Evolutionary conservation across 2,888 invertebrate species (phyloP).

Genomic region (Dasypogon diadema): DNA sequence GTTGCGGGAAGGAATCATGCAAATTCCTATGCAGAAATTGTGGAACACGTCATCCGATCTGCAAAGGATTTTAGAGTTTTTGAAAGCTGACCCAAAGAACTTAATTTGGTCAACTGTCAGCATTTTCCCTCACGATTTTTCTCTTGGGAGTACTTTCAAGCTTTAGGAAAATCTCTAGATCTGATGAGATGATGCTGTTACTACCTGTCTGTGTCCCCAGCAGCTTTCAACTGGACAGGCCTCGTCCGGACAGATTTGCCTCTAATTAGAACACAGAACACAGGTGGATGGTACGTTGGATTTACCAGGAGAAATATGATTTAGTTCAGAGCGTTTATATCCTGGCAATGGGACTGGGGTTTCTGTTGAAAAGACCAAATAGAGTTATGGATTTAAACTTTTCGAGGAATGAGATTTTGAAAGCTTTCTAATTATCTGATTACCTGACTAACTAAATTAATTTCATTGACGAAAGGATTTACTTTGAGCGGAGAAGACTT

Average conservation of each 20-base stretch:
- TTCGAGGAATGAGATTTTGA: slow-evolving; percentile 33
- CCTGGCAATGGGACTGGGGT: not conserved
- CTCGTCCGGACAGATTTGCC: slow-evolving; percentile 48
- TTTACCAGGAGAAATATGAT: slow-evolving; percentile 48
- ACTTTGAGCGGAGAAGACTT: too few relatives aligned
- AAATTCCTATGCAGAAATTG: slow-evolving; percentile 28
- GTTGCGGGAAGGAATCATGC: slow-evolving; percentile 38
- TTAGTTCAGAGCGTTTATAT: slow-evolving; percentile 28
- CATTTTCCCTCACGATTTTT: slow-evolving; percentile 46
- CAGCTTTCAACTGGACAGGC: slow-evolving; percentile 39
- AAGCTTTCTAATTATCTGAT: slow-evolving; percentile 41
- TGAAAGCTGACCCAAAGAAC: slow-evolving; percentile 45
- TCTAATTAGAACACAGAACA: slow-evolving; percentile 55
- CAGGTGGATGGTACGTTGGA: slow-evolving; percentile 54
- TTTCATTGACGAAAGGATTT: not conserved
- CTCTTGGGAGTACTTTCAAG: slow-evolving; percentile 46
- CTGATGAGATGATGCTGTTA: slow-evolving; percentile 54
- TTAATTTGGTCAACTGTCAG: slow-evolving; percentile 51
- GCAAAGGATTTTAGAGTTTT: slow-evolving; percentile 43
- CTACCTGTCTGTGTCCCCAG: slow-evolving; percentile 52
- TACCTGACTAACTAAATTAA: slow-evolving; percentile 19
- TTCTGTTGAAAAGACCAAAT: not conserved
- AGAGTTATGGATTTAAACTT: slow-evolving; percentile 35
- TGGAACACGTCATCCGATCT: slow-evolving; percentile 29
- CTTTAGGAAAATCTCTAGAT: slow-evolving; percentile 49